Conservation (phyloP, 2,888 invertebrate species). For the Eumacrocentrus americanus region DNA sequence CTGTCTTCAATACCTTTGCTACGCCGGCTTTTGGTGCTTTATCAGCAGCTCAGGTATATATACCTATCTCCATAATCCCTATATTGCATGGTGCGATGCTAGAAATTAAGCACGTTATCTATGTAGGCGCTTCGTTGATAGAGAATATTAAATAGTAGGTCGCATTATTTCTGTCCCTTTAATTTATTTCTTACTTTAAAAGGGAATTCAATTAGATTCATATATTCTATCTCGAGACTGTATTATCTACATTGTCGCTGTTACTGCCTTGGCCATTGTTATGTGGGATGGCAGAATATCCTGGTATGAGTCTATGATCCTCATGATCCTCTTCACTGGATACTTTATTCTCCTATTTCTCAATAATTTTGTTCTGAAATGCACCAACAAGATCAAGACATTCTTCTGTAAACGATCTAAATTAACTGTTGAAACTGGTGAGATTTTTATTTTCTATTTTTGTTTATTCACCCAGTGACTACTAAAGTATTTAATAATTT, state of each 20-base stretch:
- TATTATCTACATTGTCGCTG: conserved; percentile 76
- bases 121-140: too few relatives aligned
- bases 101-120: conserved; percentile 10
- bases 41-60: conserved; percentile 70
- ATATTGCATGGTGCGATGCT: not conserved
- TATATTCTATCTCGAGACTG: conserved; percentile 84
- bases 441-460: conserved; percentile 8
- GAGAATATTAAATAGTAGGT: conserved; percentile 7
- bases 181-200: conserved; percentile 29
- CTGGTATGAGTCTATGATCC: conserved; percentile 79
- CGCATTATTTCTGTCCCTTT: not conserved
- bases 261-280: conserved; percentile 72
- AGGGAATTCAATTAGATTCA: conserved; percentile 80
- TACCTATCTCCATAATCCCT: not conserved
- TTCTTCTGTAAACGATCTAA: conserved; percentile 25
- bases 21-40: conserved; percentile 83
- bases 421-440: conserved; percentile 34
- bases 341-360: conserved; percentile 78
- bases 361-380: conserved; percentile 37
- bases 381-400: conserved; percentile 36
- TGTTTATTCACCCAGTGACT: not conserved
- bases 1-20: conserved; percentile 85
- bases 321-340: conserved; percentile 74
- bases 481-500: not conserved
- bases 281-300: conserved; percentile 80